Base-by-base conservation (phyloP, 2,888 invertebrate genomes). In the Dorcus parallelipipedus region DNA sequence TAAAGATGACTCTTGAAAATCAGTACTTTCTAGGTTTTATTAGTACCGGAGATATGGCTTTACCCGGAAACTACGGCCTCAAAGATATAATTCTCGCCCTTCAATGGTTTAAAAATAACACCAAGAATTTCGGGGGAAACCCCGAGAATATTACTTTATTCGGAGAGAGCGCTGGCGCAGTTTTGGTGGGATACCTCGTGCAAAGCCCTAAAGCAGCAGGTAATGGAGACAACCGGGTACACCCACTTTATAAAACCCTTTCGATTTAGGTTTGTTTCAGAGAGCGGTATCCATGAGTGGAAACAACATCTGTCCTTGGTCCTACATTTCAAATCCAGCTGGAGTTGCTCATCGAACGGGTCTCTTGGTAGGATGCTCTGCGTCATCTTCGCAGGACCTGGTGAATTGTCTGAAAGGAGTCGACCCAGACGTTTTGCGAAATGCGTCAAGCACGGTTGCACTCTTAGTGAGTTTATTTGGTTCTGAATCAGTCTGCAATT, bases 111-210 rank as follows among this genome's bases (percentile, higher is more conserved):
- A 63, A 68, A 41, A 56, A 66, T 52, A 71, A 73, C 60, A 71
- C 72, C 33, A 48, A 57, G 51, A 65, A 64, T 39, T 74, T 74
- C 52, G 73, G 73, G 17, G 74, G 74, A 2, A 69, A 74, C 61
- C 70, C 71, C 0, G 57, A 67, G 7, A 67, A 66, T 53, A 67
- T 73, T 2, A 73, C 73, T 1, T 61, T 73, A 26, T 73, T 73
- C 57, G 73, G 73, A 26, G 70, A 73, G 58, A 73, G 73, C 45
- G 71, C 73, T 4, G 26, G 26, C 6, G 26, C 3, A 33, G 26
- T 4, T 33, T 33, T 33, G 26, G 26, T 33, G 7, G 26, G 26
- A 7, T 33, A 33, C 26, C 26, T 33, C 26, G 26, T 33, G 26
- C 26, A 33, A 33, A 33, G 26, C 1, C 26, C 26, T 33, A 33